phyloP scores from a whole-genome alignment of 2,113 vertebrate species.

The Gobiocypris rarus region DNA sequence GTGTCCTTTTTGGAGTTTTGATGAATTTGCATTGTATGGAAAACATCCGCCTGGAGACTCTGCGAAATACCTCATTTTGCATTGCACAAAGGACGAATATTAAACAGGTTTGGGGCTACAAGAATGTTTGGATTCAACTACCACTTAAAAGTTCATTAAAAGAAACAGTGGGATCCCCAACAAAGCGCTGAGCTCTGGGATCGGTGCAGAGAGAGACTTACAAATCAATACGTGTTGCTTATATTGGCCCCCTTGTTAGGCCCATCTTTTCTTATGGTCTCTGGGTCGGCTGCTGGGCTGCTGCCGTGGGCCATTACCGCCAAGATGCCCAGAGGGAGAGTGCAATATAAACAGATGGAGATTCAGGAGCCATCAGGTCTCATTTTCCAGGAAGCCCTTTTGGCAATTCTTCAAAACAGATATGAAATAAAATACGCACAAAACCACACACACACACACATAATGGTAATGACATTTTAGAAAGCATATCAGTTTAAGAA shows the following conservation, averaged over 20 bases:
- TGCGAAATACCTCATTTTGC: not conserved
- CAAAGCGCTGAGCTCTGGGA: not conserved
- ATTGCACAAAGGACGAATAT: not conserved
- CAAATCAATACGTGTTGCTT: not conserved
- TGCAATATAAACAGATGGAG: constrained; percentile 40
- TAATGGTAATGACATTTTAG: constrained; percentile 46
- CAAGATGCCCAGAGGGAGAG: constrained; percentile 12
- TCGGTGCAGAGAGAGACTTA: not conserved
- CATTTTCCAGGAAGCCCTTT: constrained; percentile 36
- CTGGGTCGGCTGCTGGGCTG: constrained; percentile 41
- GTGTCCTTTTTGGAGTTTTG: not conserved
- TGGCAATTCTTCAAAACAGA: constrained; percentile 44
- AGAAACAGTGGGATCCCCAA: not conserved
- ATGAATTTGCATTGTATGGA: not conserved
- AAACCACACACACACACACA: constrained; percentile 12
- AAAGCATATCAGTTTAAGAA: constrained; percentile 40
- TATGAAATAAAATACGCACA: constrained; percentile 10
- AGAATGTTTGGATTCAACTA: not conserved
- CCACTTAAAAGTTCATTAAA: constrained; percentile 1
- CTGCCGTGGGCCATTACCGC: constrained; percentile 57
- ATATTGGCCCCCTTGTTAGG: not conserved
- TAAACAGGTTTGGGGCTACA: not conserved
- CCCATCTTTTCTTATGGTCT: constrained; percentile 18
- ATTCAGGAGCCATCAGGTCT: constrained; percentile 43
- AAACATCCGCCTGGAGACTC: not conserved